These are phyloP conservation scores for Slavum lentiscoides DNA, from an alignment of 2,888 invertebrate genomes.

Conservation along the genomic window DNA sequence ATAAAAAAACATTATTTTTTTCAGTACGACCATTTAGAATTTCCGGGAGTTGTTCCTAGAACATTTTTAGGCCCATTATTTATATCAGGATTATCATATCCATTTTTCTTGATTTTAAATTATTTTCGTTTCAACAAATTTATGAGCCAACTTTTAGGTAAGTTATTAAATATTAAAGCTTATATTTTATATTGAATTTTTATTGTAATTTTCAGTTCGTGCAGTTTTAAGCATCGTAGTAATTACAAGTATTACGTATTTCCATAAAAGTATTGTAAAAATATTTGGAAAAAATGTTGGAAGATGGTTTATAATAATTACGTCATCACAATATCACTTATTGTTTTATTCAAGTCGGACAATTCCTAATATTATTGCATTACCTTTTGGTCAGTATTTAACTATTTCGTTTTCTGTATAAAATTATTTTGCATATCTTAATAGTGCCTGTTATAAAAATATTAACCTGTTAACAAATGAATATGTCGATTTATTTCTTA, in stretches of 20 bases:
- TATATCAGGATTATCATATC: slow-evolving; percentile 77
- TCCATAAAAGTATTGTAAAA: slow-evolving; percentile 74
- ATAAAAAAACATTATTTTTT: slow-evolving; percentile 57
- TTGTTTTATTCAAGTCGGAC: slow-evolving; percentile 95
- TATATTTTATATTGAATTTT: not conserved
- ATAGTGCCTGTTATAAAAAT: no score
- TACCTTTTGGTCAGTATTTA: slow-evolving; percentile 77
- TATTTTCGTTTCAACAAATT: slow-evolving; percentile 77
- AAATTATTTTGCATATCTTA: not conserved
- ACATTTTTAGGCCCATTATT: slow-evolving; percentile 90
- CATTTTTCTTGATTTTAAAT: slow-evolving; percentile 72
- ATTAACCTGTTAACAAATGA: not conserved
- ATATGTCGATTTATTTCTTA: no score
- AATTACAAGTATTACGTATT: slow-evolving; percentile 72
- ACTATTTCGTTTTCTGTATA: not conserved
- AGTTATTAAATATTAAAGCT: slow-evolving; percentile 58
- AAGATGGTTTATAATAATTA: slow-evolving; percentile 81
- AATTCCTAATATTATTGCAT: slow-evolving; percentile 91
- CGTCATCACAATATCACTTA: slow-evolving; percentile 94
- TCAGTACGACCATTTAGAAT: slow-evolving; percentile 97
- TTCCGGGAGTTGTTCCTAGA: slow-evolving; percentile 96
- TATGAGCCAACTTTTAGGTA: slow-evolving; percentile 86
- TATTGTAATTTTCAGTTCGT: slow-evolving; percentile 69
- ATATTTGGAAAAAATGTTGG: slow-evolving; percentile 78
- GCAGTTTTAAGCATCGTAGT: slow-evolving; percentile 77